Conservation (phyloP, 2,888 invertebrate genomes). For the Miltochrista miniata region DNA sequence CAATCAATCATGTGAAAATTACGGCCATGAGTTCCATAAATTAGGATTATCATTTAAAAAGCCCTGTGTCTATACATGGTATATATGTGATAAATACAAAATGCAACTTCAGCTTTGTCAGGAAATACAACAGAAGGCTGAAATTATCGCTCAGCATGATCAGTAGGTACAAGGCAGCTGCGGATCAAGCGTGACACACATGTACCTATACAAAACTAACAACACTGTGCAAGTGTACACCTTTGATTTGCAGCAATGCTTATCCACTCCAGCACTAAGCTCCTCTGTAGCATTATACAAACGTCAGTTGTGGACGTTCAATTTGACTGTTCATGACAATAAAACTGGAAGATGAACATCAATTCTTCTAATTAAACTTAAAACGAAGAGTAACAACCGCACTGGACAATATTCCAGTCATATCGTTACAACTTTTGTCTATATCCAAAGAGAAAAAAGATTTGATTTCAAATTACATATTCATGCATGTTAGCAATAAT, state of each 20-base stretch:
- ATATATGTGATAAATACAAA: background rate
- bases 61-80: background rate
- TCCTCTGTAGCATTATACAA: slow-evolving; percentile 19
- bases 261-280: slow-evolving; percentile 16
- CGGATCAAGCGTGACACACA: background rate
- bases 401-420: too few relatives aligned
- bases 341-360: background rate
- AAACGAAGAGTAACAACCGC: too few relatives aligned
- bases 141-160: background rate
- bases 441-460: too few relatives aligned
- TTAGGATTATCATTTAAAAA: slow-evolving; percentile 1
- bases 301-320: too few relatives aligned
- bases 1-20: background rate
- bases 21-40: background rate
- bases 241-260: slow-evolving; percentile 8
- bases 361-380: too few relatives aligned
- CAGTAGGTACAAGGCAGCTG: background rate
- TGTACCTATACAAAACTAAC: background rate
- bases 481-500: slow-evolving; percentile 6
- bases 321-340: too few relatives aligned
- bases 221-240: slow-evolving; percentile 1
- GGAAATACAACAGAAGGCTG: background rate
- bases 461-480: too few relatives aligned
- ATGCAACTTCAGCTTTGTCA: background rate
- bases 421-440: too few relatives aligned